phyloP scores from a whole-genome alignment of 2,888 invertebrate species.

The Lasioglossum pauxillum region DNA sequence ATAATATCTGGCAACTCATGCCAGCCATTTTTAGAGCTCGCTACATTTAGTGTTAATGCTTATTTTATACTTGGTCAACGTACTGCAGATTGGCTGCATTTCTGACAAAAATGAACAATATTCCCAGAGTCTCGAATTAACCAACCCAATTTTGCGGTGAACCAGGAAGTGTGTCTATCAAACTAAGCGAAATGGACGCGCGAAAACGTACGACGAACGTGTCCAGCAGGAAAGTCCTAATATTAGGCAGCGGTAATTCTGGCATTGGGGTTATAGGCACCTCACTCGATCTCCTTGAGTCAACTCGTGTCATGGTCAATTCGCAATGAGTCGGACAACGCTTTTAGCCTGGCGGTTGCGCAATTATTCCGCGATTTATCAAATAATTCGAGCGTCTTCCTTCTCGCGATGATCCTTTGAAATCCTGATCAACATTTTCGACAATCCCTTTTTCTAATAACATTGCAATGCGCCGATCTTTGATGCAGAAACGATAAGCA shows the following conservation, averaged over 20 bases:
- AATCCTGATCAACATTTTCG: background rate
- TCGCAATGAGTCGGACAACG: conserved; percentile 66
- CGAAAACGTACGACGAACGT: background rate
- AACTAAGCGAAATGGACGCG: background rate
- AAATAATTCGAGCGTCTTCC: conserved; percentile 43
- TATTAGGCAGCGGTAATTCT: conserved; percentile 68
- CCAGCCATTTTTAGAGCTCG: too few species aligned
- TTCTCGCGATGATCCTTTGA: background rate
- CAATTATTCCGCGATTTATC: conserved; percentile 47
- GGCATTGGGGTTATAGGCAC: conserved; percentile 74
- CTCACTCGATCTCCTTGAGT: conserved; percentile 80
- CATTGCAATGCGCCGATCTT: background rate
- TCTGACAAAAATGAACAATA: background rate
- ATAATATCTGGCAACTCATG: too few species aligned
- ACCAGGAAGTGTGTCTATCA: background rate
- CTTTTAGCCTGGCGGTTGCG: conserved; percentile 56
- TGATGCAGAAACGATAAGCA: background rate
- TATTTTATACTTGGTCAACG: background rate
- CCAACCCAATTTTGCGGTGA: background rate
- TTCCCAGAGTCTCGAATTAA: background rate
- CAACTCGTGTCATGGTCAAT: conserved; percentile 81
- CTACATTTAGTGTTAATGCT: too few species aligned
- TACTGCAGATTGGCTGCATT: background rate
- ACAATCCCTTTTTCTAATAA: background rate
- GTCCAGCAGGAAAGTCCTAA: conserved; percentile 42